Base-by-base conservation (phyloP, 2,113 vertebrate species). In the Chaetodon trifascialis region DNA sequence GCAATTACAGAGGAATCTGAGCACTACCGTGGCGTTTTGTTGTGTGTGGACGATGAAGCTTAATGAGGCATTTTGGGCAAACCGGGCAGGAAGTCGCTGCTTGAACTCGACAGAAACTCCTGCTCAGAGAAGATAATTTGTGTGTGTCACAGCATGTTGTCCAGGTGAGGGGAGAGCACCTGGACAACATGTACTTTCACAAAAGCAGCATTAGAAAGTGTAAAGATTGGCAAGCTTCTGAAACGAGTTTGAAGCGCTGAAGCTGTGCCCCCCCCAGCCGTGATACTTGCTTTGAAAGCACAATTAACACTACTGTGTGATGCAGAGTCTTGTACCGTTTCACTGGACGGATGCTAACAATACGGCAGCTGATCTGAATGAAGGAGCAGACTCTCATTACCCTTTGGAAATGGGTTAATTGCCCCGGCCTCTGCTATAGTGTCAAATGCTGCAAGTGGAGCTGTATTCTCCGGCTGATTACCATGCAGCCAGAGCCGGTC, bases 351-450 rank as follows among this genome's bases (percentile, higher is more conserved):
- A 88, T 10, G 0, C 78, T 0, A 51, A 80, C 72, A 67, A 25
- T n/a, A 14, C 58, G 76, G 65, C 74, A 74, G 85, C 75, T 73
- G 88, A 83, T 80, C 70, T 76, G 78, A 80, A 86, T 81, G 59
- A 73, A 82, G 80, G 68, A 4, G 38, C n/a, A 47, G 55, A 69
- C 73, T 84, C 74, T 89, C 83, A 82, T 89, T 90, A 86, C 73
- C 36, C 68, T 83, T 85, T 83, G 58, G 47, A 68, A 67, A 71
- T 5, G 60, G 83, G 89, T 88, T 88, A 87, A 92, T 47, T 85
- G 80, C 71, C 15, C 51, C 23, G 82, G 80, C 89, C 47, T 90
- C 89, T 89, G 51, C 60, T 47, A 54, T 19, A 47, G 78, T 69
- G 77, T 83, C 79, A 74, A 10, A 81, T 46, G 46, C 72, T 19